Evolutionary conservation across 2,888 invertebrate species (phyloP).

Genomic region (Amorpha juglandis): DNA sequence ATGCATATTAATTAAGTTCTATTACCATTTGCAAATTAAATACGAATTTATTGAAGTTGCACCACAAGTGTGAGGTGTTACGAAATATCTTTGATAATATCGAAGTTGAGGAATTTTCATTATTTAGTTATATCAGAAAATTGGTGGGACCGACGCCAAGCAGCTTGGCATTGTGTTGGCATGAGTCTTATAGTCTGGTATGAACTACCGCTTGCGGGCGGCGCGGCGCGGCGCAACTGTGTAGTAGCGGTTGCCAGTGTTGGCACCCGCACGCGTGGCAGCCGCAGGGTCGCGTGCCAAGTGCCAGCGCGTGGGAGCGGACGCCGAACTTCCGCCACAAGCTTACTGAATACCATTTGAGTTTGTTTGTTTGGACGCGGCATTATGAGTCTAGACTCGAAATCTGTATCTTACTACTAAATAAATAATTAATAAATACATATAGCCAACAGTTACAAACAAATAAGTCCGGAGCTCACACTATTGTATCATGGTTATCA

Average conservation of each 20-base stretch:
- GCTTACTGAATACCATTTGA: background rate
- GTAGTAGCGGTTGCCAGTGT: constrained; percentile 8
- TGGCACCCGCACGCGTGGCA: constrained; percentile 34
- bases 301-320: constrained; percentile 76
- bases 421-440: too few relatives aligned
- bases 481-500: too few relatives aligned
- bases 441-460: too few relatives aligned
- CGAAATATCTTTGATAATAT: constrained; percentile 32
- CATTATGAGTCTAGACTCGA: background rate
- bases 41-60: too few relatives aligned
- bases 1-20: background rate
- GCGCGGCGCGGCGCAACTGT: background rate
- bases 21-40: too few relatives aligned
- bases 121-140: constrained; percentile 41
- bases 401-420: background rate
- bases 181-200: background rate
- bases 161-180: constrained; percentile 1
- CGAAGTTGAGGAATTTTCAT: constrained; percentile 44
- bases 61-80: background rate
- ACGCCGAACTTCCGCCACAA: constrained; percentile 70
- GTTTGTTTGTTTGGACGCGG: constrained; percentile 14
- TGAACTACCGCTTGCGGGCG: constrained; percentile 10
- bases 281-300: constrained; percentile 65
- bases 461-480: too few relatives aligned
- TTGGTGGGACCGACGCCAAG: constrained; percentile 5